Base-by-base conservation (phyloP, 2,797 vertebrate genomes). In the Sebastes hopkinsi region DNA sequence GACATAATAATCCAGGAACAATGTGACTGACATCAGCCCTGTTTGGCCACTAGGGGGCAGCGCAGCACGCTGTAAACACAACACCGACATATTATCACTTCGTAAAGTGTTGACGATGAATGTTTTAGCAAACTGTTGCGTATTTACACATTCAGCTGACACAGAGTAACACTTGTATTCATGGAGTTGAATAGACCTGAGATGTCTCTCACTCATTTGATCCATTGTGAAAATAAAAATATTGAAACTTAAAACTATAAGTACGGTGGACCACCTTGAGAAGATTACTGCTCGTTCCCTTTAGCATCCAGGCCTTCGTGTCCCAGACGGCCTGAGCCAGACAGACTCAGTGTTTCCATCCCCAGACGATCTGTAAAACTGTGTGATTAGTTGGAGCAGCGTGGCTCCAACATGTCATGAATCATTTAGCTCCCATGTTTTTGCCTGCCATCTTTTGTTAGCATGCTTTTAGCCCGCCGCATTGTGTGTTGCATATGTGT, bases 381-480 rank as follows among this genome's bases (percentile, higher is more conserved):
- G 56, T 65, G 46, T 20, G 27, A 59, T 12, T 56, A 29, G 18
- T 70, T 3, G 18, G 27, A 62, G 36, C 34, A 29, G 59, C 3
- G 0, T 68, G 20, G 36, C 70, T 75, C 34, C n/a, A 54, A 69
- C 65, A 61, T 60, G 50, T 36, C 20, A 18, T 18, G 10, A 30
- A 36, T 77, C 52, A 72, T 75, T 72, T 58, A 67, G 36, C 54
- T 60, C 30, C 0, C 59, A 6, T 61, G 27, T 77, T 70, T 52
- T 29, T 52, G 3, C 58, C 16, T 25, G 64, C 25, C 23, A 4
- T 77, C 75, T 77, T 77, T 22, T 73, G 67, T 82, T 70, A 64
- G 68, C 82, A 3, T 80, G 76, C 83, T 84, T 81, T 84, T 54
- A 83, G 52, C 64, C 72, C 2, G 6, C 34, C 0, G 4, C 64